Evolutionary conservation across 1,140 invertebrate genomes (phyloP), one percentile per base, ranked within the genome.

Genomic region (Musca vetustissima): DNA sequence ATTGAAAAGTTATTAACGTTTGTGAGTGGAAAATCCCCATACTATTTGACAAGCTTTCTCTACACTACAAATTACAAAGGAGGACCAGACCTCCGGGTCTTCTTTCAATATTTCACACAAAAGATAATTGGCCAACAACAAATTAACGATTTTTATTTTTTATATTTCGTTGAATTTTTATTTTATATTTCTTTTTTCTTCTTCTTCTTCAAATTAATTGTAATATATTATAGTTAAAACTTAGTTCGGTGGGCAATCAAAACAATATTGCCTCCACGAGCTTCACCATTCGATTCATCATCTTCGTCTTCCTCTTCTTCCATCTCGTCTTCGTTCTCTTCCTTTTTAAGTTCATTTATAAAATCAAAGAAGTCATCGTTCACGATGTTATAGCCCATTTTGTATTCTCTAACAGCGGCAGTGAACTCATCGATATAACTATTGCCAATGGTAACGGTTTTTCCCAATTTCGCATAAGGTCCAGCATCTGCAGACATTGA

Each of bases 361-460:
- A 76, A 71, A 6, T 78, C 75, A 24, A 80, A 82, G 47, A 71
- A 82, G 3, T 81, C 79, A 13, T 81, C 76, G 19, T 80, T 79
- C 43, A 81, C 70, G 21, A 82, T 65, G 17, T 65, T 81, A 25
- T 79, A 78, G 1, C 79, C 80, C 19, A 64, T 59, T 15, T 73
- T 73, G 0, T 57, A 67, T 49, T 82, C 80, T 1, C 71, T 73
- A 24, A 76, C 77, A 0, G 78, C 73, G 24, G 78, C 71, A 24
- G 69, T 74, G 25, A 76, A 82, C 48, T 82, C 80, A 50, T 82
- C 76, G 7, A 81, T 64, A 21, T 76, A 82, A 25, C 81, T 81
- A 14, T 79, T 71, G 0, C 74, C 76, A 13, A 81, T 73, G 21
- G 67, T 75, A 0, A 79, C 72, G 0, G 72, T 75, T 13, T 72